phyloP scores from a whole-genome alignment of 1,140 invertebrate genomes.

The Philotrypesis tridentata region DNA sequence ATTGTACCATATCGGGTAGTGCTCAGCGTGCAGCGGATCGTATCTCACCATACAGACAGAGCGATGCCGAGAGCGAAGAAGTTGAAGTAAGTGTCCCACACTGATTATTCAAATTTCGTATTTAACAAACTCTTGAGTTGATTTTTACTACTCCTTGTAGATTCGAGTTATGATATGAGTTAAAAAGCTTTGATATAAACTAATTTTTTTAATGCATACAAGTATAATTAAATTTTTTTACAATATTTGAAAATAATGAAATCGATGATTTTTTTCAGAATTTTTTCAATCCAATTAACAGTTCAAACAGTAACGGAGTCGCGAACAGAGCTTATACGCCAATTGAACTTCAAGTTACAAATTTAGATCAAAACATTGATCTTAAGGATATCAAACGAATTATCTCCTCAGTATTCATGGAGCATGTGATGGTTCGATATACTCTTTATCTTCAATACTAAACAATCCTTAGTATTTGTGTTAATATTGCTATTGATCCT shows the following conservation, averaged over 20 bases:
- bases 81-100: conserved; percentile 58
- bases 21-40: conserved; percentile 60
- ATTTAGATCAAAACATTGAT: conserved; percentile 85
- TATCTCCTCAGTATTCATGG: conserved; percentile 79
- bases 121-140: background rate
- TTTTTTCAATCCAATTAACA: conserved; percentile 70
- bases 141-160: background rate
- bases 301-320: conserved; percentile 56
- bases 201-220: conserved; percentile 28
- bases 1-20: conserved; percentile 51
- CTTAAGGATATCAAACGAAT: conserved; percentile 81
- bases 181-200: conserved; percentile 5
- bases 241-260: background rate
- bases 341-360: conserved; percentile 83
- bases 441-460: background rate
- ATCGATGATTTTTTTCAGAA: conserved; percentile 57
- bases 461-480: background rate
- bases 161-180: background rate
- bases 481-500: background rate
- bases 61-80: conserved; percentile 69
- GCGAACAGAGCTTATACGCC: conserved; percentile 63
- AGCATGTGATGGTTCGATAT: conserved; percentile 79
- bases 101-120: background rate
- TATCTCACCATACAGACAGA: conserved; percentile 65
- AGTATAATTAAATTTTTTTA: background rate